Base-by-base conservation (phyloP, 2,113 vertebrate species). In the Phasianus colchicus region DNA sequence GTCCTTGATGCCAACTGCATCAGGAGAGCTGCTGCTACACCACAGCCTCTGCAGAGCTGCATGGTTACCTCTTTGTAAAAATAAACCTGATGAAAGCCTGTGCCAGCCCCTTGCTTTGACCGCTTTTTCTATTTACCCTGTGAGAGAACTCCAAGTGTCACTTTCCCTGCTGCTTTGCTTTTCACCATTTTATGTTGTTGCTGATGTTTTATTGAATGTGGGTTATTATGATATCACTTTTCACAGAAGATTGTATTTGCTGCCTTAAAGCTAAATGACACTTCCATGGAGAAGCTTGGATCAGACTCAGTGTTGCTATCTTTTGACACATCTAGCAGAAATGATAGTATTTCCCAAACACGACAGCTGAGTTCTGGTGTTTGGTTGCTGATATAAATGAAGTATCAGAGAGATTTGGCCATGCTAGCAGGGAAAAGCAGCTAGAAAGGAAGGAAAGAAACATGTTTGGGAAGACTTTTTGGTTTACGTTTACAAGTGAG, bases 141-240 rank as follows among this genome's bases (percentile, higher is more conserved):
- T 24, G 9, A 63, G n/a, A 21, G 25, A 9, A 11, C 36, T 79
- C 61, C 27, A 27, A 43, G 22, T 8, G 2, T 30, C 58, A 9
- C n/a, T 57, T 71, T 74, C 45, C 42, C 11, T 7, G 42, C 9
- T 58, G 24, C 24, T 67, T 55, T 21, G 12, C 14, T 70, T 55
- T 21, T 14, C 12, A 16, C 18, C 3, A 1, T 43, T 69, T 67
- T 45, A 21, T 34, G 40, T 30, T 21, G 3, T 36, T 0, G 0
- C 14, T 30, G 63, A n/a, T 19, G 38, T 70, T 82, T 88, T 50
- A 60, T n/a, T 66, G 71, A 40, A 71, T 78, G 66, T 0, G 20
- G 16, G 50, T 25, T 11, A 25, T 57, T 61, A 45, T 54, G 29
- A 55, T 25, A 38, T 75, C 42, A 24, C 42, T 83, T 88, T 73